Conservation (phyloP, 2,797 vertebrate species). For the Squalus acanthias region DNA sequence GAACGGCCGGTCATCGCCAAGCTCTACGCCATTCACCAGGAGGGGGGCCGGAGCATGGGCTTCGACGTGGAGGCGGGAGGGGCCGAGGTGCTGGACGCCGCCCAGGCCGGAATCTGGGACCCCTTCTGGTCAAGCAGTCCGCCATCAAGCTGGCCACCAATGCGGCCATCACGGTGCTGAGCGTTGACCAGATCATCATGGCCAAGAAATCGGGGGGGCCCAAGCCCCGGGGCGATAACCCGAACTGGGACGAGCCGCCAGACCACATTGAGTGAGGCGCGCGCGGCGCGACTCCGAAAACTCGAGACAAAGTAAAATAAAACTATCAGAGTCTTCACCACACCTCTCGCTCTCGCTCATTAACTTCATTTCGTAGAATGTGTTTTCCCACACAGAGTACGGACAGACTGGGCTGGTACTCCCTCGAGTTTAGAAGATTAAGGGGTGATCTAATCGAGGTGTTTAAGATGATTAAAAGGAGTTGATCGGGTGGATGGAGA, state of each 20-base stretch:
- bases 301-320: neutral
- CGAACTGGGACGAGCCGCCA: constrained; percentile 43
- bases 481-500: neutral
- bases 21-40: constrained; percentile 40
- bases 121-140: constrained; percentile 39
- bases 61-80: constrained; percentile 40
- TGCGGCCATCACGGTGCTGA: constrained; percentile 37
- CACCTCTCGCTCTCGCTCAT: neutral
- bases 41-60: constrained; percentile 41
- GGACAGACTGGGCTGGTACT: neutral
- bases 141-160: constrained; percentile 40
- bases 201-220: constrained; percentile 44
- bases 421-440: neutral
- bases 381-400: too few relatives aligned
- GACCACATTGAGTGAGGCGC: constrained; percentile 37
- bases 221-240: constrained; percentile 38
- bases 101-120: constrained; percentile 38
- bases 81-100: neutral
- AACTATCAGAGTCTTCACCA: neutral
- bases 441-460: neutral
- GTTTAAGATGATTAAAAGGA: neutral
- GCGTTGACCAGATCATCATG: constrained; percentile 41
- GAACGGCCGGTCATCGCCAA: constrained; percentile 36
- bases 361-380: too few relatives aligned
- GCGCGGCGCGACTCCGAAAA: too few relatives aligned